phyloP scores from a whole-genome alignment of 2,888 invertebrate species.

The Carabus problematicus region DNA sequence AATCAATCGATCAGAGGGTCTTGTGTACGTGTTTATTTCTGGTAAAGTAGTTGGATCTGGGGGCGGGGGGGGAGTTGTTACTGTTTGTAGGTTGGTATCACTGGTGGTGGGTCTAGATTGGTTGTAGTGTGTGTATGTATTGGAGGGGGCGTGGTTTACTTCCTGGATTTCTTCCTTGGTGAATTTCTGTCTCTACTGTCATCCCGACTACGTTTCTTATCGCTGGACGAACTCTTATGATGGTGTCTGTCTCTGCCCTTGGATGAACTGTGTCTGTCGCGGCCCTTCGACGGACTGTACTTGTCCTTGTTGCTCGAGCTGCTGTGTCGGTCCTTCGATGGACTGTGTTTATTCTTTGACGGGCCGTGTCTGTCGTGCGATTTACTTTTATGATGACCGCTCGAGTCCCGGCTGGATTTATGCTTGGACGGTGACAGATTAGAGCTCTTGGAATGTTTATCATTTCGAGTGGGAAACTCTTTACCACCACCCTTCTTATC shows the following conservation, averaged over 20 bases:
- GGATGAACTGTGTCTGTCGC: conserved; percentile 45
- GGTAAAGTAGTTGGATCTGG: not conserved
- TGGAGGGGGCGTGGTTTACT: conserved; percentile 47
- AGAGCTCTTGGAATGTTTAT: conserved; percentile 46
- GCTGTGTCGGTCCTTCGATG: conserved; percentile 57
- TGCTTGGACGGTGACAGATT: conserved; percentile 46
- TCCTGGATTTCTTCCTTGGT: conserved; percentile 75
- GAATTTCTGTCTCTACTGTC: conserved; percentile 72
- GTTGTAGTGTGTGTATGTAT: too few species aligned
- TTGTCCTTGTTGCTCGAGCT: conserved; percentile 48
- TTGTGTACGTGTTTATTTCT: conserved; percentile 74
- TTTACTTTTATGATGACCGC: conserved; percentile 43
- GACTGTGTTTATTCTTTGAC: conserved; percentile 54
- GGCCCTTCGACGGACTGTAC: conserved; percentile 43
- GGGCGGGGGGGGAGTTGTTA: not conserved
- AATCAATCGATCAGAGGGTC: conserved; percentile 50
- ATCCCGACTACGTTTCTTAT: conserved; percentile 78
- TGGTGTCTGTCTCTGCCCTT: conserved; percentile 43
- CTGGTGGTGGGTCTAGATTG: too few species aligned
- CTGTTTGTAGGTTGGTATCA: not conserved
- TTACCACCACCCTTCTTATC: conserved; percentile 53
- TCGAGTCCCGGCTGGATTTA: conserved; percentile 43
- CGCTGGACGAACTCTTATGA: conserved; percentile 55
- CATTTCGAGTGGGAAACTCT: conserved; percentile 35
- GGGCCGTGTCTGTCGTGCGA: conserved; percentile 48